Base-by-base conservation (phyloP, 2,888 invertebrate genomes). In the Molanna angustata region DNA sequence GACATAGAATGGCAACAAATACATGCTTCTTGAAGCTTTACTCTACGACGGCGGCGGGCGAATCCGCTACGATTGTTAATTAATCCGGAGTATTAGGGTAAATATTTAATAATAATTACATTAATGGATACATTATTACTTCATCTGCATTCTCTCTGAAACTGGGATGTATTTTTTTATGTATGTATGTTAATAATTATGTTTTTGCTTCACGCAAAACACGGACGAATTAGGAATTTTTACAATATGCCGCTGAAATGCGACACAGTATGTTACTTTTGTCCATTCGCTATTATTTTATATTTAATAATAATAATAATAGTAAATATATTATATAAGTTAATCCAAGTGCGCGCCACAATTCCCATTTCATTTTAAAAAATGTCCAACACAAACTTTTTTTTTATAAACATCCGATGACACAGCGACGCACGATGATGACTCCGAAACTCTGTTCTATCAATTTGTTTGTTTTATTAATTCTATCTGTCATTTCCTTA, bases 401-500 rank as follows among this genome's bases (percentile, higher is more conserved):
- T n/a, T n/a, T n/a, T n/a, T n/a, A n/a, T 20, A 21, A 40, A 40
- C 40, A 41, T 19, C 41, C 41, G 21, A 17, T 7, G 14, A 27
- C 27, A 9, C 6, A 27, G 7, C 9, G 7, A 9, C 27, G 6
- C 27, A 9, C 6, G 9, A 6, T 9, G 22, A 14, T 22, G 21
- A 27, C 42, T 22, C 21, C 17, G 42, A n/a, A n/a, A n/a, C n/a
- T 22, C 22, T 42, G 16, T 14, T 42, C 42, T 42, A n/a, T 11
- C 13, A 18, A 6, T 18, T n/a, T n/a, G n/a, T 27, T 27, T 27
- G 4, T 17, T 16, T 39, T 16, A 9, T 39, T 17, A 9, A 39
- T 16, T 39, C n/a, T 9, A 39, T 14, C 4, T 39, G 9, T 14
- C 16, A 14, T 14, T 40, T 43, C 16, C 78, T 85, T 86, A 86